Evolutionary conservation across 2,113 vertebrate species (phyloP).

Genomic region (Gallinago jamesoni): DNA sequence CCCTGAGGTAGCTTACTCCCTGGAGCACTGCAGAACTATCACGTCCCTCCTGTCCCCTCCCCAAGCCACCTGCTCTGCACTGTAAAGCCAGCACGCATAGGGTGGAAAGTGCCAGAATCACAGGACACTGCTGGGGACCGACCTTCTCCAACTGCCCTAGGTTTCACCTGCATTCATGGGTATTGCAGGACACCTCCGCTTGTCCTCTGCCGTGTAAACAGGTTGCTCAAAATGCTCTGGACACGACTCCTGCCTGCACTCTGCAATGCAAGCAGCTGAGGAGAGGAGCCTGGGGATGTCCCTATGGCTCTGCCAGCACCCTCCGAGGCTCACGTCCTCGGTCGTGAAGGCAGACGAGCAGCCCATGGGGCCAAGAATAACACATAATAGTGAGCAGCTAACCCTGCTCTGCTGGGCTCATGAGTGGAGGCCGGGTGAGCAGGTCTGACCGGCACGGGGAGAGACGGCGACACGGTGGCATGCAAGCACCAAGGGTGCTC

Average conservation of each 20-base stretch:
- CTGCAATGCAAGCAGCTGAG: neutral
- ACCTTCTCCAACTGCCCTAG: neutral
- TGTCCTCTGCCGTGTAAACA: neutral
- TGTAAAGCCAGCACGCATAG: accelerated
- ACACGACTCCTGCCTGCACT: accelerated
- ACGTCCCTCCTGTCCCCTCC: neutral
- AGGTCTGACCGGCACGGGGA: accelerated
- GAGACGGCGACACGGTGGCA: accelerated
- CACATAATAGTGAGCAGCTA: accelerated
- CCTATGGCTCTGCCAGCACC: neutral
- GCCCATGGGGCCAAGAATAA: neutral
- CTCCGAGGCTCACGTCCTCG: accelerated
- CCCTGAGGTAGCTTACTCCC: neutral
- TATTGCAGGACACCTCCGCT: neutral
- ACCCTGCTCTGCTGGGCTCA: neutral
- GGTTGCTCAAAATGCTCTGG: neutral
- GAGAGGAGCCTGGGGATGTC: neutral
- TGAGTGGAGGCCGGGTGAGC: neutral
- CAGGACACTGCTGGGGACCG: accelerated
- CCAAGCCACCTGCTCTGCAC: neutral
- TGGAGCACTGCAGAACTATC: neutral
- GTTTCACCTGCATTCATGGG: neutral
- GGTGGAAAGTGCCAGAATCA: neutral
- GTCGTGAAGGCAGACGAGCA: neutral
- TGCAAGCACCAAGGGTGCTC: neutral